Conservation (phyloP, 2,113 vertebrate genomes). For the Lophura nycthemera region DNA sequence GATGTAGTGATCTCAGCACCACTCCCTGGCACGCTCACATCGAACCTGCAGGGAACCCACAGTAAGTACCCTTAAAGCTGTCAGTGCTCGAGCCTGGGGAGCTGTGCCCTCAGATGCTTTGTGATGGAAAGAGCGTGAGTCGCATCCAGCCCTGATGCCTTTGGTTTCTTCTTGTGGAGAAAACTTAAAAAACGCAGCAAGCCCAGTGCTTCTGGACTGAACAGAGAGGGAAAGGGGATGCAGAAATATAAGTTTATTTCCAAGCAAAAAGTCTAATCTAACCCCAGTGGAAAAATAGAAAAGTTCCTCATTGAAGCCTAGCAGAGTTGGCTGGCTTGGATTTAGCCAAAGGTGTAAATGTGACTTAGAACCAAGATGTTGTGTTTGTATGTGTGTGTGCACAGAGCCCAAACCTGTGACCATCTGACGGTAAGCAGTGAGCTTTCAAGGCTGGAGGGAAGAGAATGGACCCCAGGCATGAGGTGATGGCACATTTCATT, state of each 20-base stretch:
- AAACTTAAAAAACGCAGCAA: not conserved
- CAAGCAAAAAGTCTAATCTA: constrained; percentile 1
- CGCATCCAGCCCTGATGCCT: not conserved
- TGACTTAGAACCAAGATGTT: not conserved
- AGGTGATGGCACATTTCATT: constrained; percentile 10
- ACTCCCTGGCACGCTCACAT: not conserved
- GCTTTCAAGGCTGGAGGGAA: not conserved
- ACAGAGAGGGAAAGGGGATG: not conserved
- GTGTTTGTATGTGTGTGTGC: not conserved
- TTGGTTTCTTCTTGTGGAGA: not conserved
- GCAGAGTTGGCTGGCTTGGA: not conserved
- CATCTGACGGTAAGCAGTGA: not conserved
- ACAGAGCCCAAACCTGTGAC: not conserved
- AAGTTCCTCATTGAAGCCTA: not conserved
- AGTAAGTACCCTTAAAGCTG: not conserved
- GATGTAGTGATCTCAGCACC: not conserved
- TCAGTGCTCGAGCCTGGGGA: not conserved
- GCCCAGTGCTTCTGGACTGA: not conserved
- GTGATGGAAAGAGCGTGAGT: not conserved
- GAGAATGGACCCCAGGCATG: not conserved
- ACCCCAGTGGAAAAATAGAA: not conserved
- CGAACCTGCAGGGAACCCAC: not conserved
- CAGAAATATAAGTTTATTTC: not conserved
- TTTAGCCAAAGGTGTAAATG: not conserved
- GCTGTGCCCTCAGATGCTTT: not conserved